Evolutionary conservation across 2,797 vertebrate species (phyloP).

Genomic region (Centropyge bicolor): DNA sequence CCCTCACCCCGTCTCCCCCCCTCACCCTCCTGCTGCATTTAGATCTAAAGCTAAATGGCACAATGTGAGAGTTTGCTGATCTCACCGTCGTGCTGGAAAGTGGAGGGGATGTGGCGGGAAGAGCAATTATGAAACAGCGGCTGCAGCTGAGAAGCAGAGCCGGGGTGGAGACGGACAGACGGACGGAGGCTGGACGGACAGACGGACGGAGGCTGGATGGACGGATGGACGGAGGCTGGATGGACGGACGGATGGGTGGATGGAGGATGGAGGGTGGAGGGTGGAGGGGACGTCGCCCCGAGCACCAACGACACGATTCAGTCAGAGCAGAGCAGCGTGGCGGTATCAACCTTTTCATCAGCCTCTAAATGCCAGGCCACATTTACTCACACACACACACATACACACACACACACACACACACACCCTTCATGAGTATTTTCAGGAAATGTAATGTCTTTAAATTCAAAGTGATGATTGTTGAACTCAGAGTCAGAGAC

Average conservation of each 20-base stretch:
- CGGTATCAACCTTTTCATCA: slow-evolving; percentile 84
- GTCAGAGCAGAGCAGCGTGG: slow-evolving; percentile 64
- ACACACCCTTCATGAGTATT: too few species aligned
- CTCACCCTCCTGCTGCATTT: slow-evolving; percentile 12
- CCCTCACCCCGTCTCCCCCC: neutral
- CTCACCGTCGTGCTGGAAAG: slow-evolving; percentile 51
- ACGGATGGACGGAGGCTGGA: slow-evolving; percentile 1
- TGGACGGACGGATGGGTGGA: neutral
- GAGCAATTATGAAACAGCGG: slow-evolving; percentile 48
- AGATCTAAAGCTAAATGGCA: slow-evolving; percentile 60
- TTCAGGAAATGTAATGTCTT: neutral
- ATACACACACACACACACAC: neutral
- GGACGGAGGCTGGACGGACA: neutral
- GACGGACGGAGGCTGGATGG: neutral
- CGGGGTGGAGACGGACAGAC: slow-evolving; percentile 28
- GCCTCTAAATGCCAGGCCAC: slow-evolving; percentile 81
- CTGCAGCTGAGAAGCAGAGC: slow-evolving; percentile 23
- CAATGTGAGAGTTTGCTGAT: slow-evolving; percentile 50
- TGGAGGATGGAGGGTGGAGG: neutral
- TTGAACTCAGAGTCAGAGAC: too few species aligned
- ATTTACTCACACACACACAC: slow-evolving; percentile 64
- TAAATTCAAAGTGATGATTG: too few species aligned
- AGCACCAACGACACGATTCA: slow-evolving; percentile 77
- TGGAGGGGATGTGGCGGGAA: slow-evolving; percentile 64
- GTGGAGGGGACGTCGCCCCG: slow-evolving; percentile 66